Evolutionary conservation across 2,888 invertebrate species (phyloP).

Genomic region (Platycheirus albimanus): DNA sequence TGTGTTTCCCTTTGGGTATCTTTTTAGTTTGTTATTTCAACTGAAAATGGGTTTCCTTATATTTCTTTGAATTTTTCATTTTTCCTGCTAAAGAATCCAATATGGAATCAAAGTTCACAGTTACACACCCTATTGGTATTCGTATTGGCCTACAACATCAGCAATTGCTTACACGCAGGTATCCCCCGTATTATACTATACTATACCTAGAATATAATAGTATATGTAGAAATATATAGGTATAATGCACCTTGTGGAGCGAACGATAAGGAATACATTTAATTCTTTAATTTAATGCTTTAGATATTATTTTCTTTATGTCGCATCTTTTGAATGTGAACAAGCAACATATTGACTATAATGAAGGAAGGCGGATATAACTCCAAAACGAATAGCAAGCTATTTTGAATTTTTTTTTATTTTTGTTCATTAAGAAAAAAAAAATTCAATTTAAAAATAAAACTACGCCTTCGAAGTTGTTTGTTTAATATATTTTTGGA

Average conservation of each 20-base stretch:
- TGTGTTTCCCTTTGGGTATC: conserved; percentile 29
- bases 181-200: background rate
- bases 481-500: conserved; percentile 25
- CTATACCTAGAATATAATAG: background rate
- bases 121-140: conserved; percentile 59
- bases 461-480: background rate
- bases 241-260: conserved; percentile 14
- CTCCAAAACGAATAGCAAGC: conserved; percentile 12
- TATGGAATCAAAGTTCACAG: conserved; percentile 62
- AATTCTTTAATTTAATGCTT: conserved; percentile 63
- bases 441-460: background rate
- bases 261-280: conserved; percentile 46
- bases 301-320: conserved; percentile 46
- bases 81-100: conserved; percentile 63
- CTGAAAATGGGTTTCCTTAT: conserved; percentile 56
- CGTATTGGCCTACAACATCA: conserved; percentile 28
- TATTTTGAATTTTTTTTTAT: conserved; percentile 20
- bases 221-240: background rate
- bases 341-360: conserved; percentile 20
- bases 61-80: conserved; percentile 69
- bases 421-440: background rate
- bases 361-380: conserved; percentile 20
- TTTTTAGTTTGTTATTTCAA: conserved; percentile 4
- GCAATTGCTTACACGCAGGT: conserved; percentile 38
- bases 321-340: conserved; percentile 39